A percentile compares a stretch with the other conserved stretches of the same genome.
Evolutionary conservation across 2,888 invertebrate genomes (phyloP).

Genomic region (Oscheius myriophilus): DNA sequence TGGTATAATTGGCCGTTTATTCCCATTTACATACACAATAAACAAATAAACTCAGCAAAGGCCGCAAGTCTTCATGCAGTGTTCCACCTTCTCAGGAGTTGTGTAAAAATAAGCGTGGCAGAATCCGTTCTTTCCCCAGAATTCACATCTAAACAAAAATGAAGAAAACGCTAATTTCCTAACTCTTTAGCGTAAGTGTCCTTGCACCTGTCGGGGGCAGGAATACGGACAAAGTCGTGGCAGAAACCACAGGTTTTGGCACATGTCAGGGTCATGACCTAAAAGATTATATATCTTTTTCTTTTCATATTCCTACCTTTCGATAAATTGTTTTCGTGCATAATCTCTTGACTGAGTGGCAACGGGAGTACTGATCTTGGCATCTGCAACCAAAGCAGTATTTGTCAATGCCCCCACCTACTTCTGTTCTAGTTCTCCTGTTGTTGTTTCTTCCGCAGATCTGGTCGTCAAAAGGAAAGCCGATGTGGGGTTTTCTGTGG

Average conservation of each 20-base stretch:
- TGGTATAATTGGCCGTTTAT: no score
- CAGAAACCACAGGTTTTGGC: constrained; percentile 29
- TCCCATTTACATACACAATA: neutral
- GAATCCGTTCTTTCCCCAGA: constrained; percentile 19
- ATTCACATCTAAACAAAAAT: constrained; percentile 8
- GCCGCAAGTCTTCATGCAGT: constrained; percentile 26
- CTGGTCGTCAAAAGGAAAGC: neutral
- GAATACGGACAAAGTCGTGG: constrained; percentile 14
- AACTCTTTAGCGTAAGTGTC: constrained; percentile 22
- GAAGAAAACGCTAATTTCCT: neutral
- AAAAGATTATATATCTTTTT: neutral
- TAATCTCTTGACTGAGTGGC: neutral
- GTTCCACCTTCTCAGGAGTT: constrained; percentile 16
- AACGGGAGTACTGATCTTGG: neutral
- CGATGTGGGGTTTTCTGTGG: neutral
- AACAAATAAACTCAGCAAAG: constrained; percentile 10
- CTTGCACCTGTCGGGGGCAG: constrained; percentile 10
- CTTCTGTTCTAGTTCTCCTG: neutral
- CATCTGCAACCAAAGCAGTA: constrained; percentile 2
- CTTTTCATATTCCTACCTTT: neutral
- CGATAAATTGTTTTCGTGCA: neutral
- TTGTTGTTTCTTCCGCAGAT: neutral
- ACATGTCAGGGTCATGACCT: constrained; percentile 25
- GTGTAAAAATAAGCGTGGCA: constrained; percentile 24
- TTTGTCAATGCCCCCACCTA: neutral